Base-by-base conservation (phyloP, 2,113 vertebrate species). In the Tiliqua scincoides region DNA sequence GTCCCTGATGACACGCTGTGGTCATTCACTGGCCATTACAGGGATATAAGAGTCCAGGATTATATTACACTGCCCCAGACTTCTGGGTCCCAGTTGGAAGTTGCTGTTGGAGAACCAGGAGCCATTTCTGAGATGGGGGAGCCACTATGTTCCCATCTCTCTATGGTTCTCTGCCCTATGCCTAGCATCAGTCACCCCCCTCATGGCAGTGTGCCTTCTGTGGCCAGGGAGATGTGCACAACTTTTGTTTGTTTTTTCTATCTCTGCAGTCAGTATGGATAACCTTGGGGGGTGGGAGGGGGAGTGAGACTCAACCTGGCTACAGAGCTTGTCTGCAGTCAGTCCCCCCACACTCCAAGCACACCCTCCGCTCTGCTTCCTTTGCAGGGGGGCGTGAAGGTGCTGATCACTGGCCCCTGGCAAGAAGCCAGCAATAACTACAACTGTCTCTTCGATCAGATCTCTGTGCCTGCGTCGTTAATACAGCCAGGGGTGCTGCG, bases 381-480 rank as follows among this genome's bases (percentile, higher is more conserved):
- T 54, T 95, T 85, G 54, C 92, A 99, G 99, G 99, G 99, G 89
- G 99, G 99, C 83, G 98, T 99, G 82, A 99, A 99, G 95, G 98
- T 99, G 91, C 97, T 99, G 90, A 99, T 99, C 95, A 99, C 99
- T 11, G 99, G 99, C 40, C 98, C 98, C 0, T 99, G 99, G 99
- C 99, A 99, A 83, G 98, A 99, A 95, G 98, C 98, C 95, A 98
- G 97, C 96, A 98, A 97, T 93, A 98, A 97, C 96, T 99, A 99
- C 97, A 99, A 98, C 96, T 99, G 99, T 94, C 96, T 99, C 94
- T 99, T 99, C 91, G 99, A 99, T 96, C 98, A 99, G 97, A 98
- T 99, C 96, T 98, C 98, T 88, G 98, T 99, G 94, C 98, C 99
- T 77, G 99, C 99, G 15, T 99, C 98, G 83, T 96, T 99, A 91